Base-by-base conservation (phyloP, 2,113 vertebrate species). In the Neopipo cinnamomea region DNA sequence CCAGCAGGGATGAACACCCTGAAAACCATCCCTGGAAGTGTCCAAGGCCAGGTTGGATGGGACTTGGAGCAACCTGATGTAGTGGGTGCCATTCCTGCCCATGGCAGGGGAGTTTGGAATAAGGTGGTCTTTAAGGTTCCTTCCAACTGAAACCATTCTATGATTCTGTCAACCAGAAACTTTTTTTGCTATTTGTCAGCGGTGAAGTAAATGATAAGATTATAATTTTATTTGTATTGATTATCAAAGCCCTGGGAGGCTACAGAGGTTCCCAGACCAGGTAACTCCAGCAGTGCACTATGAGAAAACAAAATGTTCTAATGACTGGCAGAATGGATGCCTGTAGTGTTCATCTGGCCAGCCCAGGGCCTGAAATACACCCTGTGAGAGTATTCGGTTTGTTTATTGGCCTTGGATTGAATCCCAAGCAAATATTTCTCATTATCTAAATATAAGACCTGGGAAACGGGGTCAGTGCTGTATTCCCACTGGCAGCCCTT, bases 401-500 rank as follows among this genome's bases (percentile, higher is more conserved):
- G 16, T 74, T 86, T 88, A 17, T 63, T 70, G 31, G 75, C 78
- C 49, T 96, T 97, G 98, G 98, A 68, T 4, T 28, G 52, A 37
- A 80, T 95, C 96, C 97, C 85, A 86, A 68, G 72, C 93, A 97
- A 98, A 98, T 96, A 97, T 96, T 97, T 97, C 97, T 80, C 83
- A 37, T 97, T 95, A 86, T 96, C 96, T 97, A 98, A 98, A 98
- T 98, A 98, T 98, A 97, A 97, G 95, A 93, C 94, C 92, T 98
- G 98, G 97, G 98, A 97, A 98, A 97, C 16, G 16, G 39, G 66
- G 53, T 77, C 28, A 56, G 37, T 11, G 42, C 71, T 91, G 63
- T 73, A 14, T 92, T 96, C 97, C 97, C 95, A 93, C 87, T 91
- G 96, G 87, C 95, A 95, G 41, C 7, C 70, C 50, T 33, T 27